These are phyloP conservation scores for Chelidonichthys spinosus DNA, from an alignment of 2,797 vertebrate species.

Conservation along the genomic window DNA sequence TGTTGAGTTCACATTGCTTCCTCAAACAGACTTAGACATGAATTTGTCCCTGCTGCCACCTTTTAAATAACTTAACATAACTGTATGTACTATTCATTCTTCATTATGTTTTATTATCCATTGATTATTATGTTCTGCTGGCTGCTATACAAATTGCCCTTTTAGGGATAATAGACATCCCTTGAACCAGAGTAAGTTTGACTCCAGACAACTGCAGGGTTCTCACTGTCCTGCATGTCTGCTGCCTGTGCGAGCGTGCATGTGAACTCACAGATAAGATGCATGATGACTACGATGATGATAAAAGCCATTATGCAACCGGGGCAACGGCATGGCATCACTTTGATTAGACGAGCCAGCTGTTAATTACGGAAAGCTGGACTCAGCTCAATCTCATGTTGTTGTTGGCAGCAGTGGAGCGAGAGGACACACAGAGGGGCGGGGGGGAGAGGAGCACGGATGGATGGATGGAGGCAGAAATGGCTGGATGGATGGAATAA, in stretches of 20 bases:
- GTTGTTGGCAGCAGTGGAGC: conserved; percentile 42
- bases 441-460: conserved; percentile 23
- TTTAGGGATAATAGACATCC: too few relatives aligned
- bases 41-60: too few relatives aligned
- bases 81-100: too few relatives aligned
- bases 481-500: background rate
- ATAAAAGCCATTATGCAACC: conserved; percentile 53
- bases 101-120: too few relatives aligned
- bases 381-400: conserved; percentile 27
- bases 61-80: too few relatives aligned
- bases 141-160: too few relatives aligned
- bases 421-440: conserved; percentile 13
- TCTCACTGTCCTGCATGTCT: background rate
- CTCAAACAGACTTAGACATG: too few relatives aligned
- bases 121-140: too few relatives aligned
- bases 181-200: background rate
- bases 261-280: background rate
- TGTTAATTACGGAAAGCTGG: conserved; percentile 49
- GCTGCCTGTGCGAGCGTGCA: background rate
- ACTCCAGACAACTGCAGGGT: background rate
- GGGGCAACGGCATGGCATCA: conserved; percentile 29
- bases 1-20: too few relatives aligned
- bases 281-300: conserved; percentile 24
- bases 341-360: conserved; percentile 45
- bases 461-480: conserved; percentile 1